Conservation (phyloP, 1,140 invertebrate species). For the Hypsibius dujardini region DNA sequence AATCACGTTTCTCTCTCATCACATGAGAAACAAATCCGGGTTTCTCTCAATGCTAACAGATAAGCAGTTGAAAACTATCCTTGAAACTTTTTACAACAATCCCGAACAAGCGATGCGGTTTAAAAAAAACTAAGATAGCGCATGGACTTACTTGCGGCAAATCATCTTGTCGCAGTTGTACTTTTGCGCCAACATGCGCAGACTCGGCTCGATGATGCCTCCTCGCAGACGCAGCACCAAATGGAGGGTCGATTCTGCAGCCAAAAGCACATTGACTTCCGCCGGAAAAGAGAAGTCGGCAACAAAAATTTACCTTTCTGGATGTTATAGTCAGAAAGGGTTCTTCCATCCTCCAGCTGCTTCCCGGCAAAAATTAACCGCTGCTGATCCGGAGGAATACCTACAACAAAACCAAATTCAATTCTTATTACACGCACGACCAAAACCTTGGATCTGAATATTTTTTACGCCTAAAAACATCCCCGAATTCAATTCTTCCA, state of each 20-base stretch:
- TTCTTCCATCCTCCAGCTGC: constrained; percentile 45
- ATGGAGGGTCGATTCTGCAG: constrained; percentile 47
- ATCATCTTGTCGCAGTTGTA: constrained; percentile 99
- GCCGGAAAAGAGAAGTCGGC: background rate
- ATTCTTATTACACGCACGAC: too few relatives aligned
- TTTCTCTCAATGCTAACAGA: too few relatives aligned
- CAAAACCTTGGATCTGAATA: too few relatives aligned
- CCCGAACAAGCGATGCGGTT: too few relatives aligned
- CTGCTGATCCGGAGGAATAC: constrained; percentile 53
- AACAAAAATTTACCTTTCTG: constrained; percentile 34
- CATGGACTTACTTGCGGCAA: constrained; percentile 58
- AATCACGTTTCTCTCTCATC: too few relatives aligned
- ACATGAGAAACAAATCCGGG: too few relatives aligned
- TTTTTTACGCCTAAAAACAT: too few relatives aligned
- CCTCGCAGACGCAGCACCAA: constrained; percentile 47
- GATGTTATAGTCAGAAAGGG: constrained; percentile 50
- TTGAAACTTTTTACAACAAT: too few relatives aligned
- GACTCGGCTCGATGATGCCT: constrained; percentile 90
- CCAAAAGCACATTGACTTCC: constrained; percentile 14
- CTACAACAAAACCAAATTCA: constrained; percentile 27
- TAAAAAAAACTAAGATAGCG: too few relatives aligned
- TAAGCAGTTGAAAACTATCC: too few relatives aligned
- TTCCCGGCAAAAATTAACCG: constrained; percentile 50
- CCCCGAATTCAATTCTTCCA: too few relatives aligned
- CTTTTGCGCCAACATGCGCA: constrained; percentile 86